phyloP scores from a whole-genome alignment of 2,797 vertebrate genomes.

The Sebastes hubbsi region DNA sequence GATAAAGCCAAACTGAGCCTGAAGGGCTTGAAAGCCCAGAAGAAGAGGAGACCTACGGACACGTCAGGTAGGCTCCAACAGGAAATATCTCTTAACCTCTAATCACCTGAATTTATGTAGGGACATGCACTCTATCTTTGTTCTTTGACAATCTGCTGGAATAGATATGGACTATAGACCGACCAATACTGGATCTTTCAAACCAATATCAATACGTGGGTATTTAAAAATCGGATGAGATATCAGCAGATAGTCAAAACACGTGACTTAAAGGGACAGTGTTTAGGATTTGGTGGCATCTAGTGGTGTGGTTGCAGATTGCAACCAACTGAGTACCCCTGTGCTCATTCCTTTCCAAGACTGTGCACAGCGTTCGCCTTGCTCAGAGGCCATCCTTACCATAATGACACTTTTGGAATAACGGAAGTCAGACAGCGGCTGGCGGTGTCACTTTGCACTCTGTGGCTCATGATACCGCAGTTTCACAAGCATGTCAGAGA shows the following conservation, averaged over 20 bases:
- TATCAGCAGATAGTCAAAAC: neutral
- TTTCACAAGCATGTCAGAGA: too few relatives aligned
- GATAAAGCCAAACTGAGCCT: constrained; percentile 78
- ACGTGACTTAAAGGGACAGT: neutral
- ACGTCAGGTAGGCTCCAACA: constrained; percentile 78
- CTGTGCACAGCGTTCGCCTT: too few relatives aligned
- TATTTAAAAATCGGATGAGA: neutral
- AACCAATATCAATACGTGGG: neutral
- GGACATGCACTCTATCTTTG: neutral
- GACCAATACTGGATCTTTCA: neutral
- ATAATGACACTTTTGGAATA: too few relatives aligned
- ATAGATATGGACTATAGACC: neutral
- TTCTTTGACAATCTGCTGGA: neutral
- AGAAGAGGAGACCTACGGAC: constrained; percentile 83
- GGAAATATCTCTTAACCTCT: neutral
- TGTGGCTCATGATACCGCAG: too few relatives aligned
- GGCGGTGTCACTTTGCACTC: too few relatives aligned
- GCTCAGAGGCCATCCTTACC: too few relatives aligned
- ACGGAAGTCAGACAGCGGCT: too few relatives aligned
- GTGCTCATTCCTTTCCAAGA: too few relatives aligned
- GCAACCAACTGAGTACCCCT: too few relatives aligned
- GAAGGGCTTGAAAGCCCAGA: constrained; percentile 77
- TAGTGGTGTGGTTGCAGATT: too few relatives aligned
- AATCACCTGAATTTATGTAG: neutral
- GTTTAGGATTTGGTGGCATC: too few relatives aligned